These are phyloP conservation scores for Threskiornis aethiopicus DNA, from an alignment of 2,797 vertebrate genomes.

Conservation along the genomic window DNA sequence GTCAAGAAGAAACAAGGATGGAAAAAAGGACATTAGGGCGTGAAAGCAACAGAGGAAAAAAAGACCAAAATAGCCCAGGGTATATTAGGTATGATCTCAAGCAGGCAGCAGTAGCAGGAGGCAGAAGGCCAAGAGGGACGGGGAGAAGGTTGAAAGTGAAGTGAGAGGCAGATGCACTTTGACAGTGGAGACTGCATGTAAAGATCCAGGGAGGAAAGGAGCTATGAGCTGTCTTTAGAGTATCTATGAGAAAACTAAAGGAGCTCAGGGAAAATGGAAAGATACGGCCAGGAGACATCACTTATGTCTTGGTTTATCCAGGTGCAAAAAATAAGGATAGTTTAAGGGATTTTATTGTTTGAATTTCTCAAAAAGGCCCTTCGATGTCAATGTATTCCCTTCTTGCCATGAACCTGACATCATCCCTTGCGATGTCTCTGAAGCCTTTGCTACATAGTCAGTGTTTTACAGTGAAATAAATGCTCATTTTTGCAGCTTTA, in stretches of 20 bases:
- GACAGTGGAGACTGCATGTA: neutral
- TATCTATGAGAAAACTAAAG: neutral
- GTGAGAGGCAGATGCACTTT: neutral
- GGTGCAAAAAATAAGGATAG: neutral
- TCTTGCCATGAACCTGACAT: neutral
- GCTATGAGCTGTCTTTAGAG: neutral
- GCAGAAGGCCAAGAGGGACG: neutral
- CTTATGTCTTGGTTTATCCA: neutral
- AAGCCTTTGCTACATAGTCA: neutral
- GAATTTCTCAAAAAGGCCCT: neutral
- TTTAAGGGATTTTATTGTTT: neutral
- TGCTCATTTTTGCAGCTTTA: neutral
- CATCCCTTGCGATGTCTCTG: neutral
- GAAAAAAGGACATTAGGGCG: neutral
- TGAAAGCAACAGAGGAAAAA: neutral
- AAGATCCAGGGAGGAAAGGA: neutral
- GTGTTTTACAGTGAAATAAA: neutral
- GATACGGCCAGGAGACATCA: neutral
- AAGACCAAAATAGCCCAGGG: neutral
- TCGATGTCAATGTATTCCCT: neutral
- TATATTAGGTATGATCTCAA: neutral
- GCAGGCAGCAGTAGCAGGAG: neutral
- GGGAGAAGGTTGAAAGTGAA: neutral
- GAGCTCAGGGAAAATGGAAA: neutral
- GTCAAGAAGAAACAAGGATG: neutral